Evolutionary conservation across 2,113 vertebrate genomes (phyloP).

Genomic region (mouse (Mus musculus)): DNA sequence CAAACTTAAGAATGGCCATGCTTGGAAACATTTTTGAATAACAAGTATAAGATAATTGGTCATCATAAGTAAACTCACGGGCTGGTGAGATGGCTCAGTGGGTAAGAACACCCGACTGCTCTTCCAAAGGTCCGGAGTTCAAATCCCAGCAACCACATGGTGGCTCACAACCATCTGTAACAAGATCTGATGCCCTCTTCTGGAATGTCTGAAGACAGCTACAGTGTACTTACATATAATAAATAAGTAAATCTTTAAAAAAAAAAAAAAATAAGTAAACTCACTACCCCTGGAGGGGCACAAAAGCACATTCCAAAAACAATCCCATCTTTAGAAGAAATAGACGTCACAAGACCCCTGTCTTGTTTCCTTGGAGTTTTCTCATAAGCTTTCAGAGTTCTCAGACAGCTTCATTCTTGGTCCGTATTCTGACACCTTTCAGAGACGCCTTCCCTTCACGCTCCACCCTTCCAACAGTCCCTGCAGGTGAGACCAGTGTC

Average conservation of each 20-base stretch:
- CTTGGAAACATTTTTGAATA: neutral
- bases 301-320: neutral
- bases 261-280: neutral
- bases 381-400: neutral
- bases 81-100: no score
- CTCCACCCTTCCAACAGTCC: neutral
- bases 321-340: neutral
- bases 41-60: neutral
- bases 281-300: neutral
- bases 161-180: no score
- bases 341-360: neutral
- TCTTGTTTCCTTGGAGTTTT: neutral
- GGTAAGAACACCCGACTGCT: no score
- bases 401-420: neutral
- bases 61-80: neutral
- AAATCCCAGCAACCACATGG: no score
- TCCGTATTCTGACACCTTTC: neutral
- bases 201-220: no score
- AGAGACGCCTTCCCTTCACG: neutral
- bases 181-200: no score
- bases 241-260: no score
- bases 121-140: no score
- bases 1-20: neutral
- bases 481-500: neutral
- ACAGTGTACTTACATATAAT: no score